Evolutionary conservation across 2,888 invertebrate species (phyloP).

Genomic region (Brachypalpus laphriformis): DNA sequence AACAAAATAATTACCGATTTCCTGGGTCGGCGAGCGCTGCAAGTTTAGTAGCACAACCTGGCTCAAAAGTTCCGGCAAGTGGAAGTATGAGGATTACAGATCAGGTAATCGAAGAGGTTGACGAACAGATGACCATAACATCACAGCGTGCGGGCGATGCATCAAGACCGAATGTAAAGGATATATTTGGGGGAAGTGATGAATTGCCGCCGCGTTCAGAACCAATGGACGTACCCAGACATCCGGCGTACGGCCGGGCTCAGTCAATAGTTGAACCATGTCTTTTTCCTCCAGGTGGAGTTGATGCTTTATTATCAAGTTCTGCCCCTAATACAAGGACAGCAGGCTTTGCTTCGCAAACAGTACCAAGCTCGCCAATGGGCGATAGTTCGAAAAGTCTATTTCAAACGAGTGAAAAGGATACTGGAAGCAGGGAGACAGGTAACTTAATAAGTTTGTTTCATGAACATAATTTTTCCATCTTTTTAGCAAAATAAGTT

Average conservation of each 20-base stretch:
- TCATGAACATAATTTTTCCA: background rate
- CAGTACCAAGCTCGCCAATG: constrained; percentile 78
- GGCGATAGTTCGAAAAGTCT: constrained; percentile 79
- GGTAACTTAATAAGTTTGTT: constrained; percentile 76
- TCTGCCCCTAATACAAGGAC: constrained; percentile 78
- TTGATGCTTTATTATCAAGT: constrained; percentile 80
- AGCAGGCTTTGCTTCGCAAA: constrained; percentile 74
- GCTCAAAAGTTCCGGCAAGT: constrained; percentile 75
- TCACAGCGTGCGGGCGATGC: constrained; percentile 86
- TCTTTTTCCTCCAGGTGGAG: constrained; percentile 81
- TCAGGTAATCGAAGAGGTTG: constrained; percentile 90
- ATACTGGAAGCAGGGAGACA: constrained; percentile 79
- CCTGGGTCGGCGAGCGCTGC: constrained; percentile 82
- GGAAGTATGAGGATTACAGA: constrained; percentile 87
- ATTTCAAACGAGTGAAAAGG: constrained; percentile 76
- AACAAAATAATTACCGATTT: constrained; percentile 79
- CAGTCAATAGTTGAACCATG: constrained; percentile 79
- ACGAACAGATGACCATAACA: constrained; percentile 92
- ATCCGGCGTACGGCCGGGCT: constrained; percentile 79
- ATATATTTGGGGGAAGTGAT: constrained; percentile 84
- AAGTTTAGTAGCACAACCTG: constrained; percentile 77
- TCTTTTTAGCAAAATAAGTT: background rate
- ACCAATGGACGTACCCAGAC: constrained; percentile 86
- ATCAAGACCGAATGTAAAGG: constrained; percentile 86
- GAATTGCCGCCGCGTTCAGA: constrained; percentile 86